Conservation (phyloP, 2,797 vertebrate genomes). For the Enteromius paludinosus region DNA sequence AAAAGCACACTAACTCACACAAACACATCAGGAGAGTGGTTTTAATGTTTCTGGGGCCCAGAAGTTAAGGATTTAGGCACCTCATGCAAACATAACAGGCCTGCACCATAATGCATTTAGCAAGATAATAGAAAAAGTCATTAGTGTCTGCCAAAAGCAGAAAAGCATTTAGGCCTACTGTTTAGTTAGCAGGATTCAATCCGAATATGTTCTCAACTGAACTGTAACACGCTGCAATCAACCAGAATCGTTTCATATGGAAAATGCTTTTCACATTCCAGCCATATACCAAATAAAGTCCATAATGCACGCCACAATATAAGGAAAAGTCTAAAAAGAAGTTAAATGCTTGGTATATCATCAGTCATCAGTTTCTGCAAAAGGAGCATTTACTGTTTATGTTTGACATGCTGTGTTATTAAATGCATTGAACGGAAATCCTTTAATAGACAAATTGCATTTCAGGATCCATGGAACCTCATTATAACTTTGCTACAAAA, state of each 20-base stretch:
- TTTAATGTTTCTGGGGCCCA: neutral
- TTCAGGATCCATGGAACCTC: neutral
- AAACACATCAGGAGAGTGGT: neutral
- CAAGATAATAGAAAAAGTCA: neutral
- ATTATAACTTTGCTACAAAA: neutral
- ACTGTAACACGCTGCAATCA: neutral
- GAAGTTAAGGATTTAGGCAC: neutral
- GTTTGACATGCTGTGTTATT: neutral
- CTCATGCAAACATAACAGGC: neutral
- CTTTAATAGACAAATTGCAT: neutral
- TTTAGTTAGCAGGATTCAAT: neutral
- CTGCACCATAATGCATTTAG: neutral
- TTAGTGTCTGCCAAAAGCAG: neutral
- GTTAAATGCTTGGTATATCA: neutral
- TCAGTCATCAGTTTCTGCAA: neutral
- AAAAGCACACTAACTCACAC: slow-evolving; percentile 63
- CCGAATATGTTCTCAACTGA: neutral
- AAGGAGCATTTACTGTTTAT: neutral
- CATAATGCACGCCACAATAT: too few species aligned
- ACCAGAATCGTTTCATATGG: neutral
- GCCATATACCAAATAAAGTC: too few species aligned
- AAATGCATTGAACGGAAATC: neutral
- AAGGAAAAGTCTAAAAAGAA: too few species aligned
- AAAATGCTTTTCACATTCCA: neutral
- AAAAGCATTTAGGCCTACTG: neutral